Evolutionary conservation across 2,113 vertebrate species (phyloP).

Genomic region (Cricetomys ansorgei): DNA sequence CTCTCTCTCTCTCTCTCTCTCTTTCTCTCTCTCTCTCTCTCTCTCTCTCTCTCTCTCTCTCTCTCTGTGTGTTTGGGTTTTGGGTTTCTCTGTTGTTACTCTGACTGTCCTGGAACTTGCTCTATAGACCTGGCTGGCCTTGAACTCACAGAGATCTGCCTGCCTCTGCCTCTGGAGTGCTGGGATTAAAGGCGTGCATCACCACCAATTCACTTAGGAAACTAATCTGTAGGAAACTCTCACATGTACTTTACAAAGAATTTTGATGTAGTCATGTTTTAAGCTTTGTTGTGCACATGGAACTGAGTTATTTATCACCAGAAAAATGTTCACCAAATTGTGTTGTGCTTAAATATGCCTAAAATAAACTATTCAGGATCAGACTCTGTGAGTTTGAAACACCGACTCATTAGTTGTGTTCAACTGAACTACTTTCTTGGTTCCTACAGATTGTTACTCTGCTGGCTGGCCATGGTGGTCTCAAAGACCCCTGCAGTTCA

Average conservation of each 20-base stretch:
- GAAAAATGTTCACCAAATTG: neutral
- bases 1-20: no score
- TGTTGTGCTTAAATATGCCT: neutral
- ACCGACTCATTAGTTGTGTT: neutral
- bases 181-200: no score
- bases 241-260: neutral
- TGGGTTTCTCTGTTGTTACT: no score
- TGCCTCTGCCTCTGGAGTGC: no score
- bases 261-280: neutral
- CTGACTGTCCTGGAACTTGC: no score
- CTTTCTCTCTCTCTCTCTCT: no score
- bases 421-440: neutral
- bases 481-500: neutral
- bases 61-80: no score
- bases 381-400: neutral
- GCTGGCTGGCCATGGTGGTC: neutral
- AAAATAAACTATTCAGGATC: neutral
- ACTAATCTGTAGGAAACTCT: neutral
- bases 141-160: no score
- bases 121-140: no score
- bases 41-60: no score
- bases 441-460: neutral
- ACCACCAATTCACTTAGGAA: no score
- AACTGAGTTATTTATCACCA: neutral
- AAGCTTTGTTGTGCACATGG: neutral